Percentiles rank a stretch among this genome's conserved stretches.
Evolutionary conservation across 2,113 vertebrate species (phyloP).

Genomic region (Chunga burmeisteri): DNA sequence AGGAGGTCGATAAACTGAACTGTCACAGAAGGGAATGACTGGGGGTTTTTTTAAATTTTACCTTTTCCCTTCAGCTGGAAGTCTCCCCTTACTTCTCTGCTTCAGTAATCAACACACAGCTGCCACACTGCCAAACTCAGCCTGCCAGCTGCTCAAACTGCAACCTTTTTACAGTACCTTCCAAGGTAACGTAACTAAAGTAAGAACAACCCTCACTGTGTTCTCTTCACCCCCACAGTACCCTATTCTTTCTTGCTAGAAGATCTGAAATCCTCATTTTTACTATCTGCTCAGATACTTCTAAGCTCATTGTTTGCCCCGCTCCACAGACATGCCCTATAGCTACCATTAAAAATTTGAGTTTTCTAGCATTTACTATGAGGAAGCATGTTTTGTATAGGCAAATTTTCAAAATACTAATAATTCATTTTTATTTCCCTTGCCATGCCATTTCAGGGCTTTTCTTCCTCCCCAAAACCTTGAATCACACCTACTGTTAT

Average conservation of each 20-base stretch:
- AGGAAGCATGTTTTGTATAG: not conserved
- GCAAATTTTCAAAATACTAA: not conserved
- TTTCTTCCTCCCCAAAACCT: not conserved
- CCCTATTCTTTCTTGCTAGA: not conserved
- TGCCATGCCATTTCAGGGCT: not conserved
- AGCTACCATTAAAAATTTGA: not conserved
- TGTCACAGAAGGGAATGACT: not conserved
- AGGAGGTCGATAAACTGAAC: not conserved
- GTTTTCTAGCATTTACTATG: not conserved
- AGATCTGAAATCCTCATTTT: not conserved
- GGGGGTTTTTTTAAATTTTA: not conserved
- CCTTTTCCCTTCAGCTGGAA: not conserved
- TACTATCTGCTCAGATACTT: not conserved
- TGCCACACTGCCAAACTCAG: not conserved
- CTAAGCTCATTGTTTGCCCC: not conserved
- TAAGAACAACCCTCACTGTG: not conserved
- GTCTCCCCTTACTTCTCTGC: not conserved
- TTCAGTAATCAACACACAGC: not conserved
- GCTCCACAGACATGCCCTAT: fast-evolving
- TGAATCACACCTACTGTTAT: not conserved
- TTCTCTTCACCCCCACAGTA: not conserved
- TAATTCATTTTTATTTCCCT: not conserved
- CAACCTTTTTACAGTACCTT: not conserved
- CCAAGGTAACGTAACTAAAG: not conserved
- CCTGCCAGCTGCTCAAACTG: not conserved